phyloP scores from a whole-genome alignment of 2,888 invertebrate genomes.

The Lampropteryx suffumata region DNA sequence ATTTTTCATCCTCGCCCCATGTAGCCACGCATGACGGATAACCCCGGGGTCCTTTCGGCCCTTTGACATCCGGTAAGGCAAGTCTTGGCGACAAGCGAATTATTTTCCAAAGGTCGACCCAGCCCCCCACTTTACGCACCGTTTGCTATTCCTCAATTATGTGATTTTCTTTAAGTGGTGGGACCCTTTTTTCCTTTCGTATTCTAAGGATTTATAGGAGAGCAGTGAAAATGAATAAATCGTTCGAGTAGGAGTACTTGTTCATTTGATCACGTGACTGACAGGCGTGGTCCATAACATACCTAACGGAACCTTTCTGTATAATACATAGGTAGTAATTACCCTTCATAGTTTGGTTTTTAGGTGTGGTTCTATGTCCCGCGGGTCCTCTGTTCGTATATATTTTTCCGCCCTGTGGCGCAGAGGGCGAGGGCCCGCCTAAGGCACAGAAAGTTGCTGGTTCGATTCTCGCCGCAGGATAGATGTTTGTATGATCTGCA shows the following conservation, averaged over 20 bases:
- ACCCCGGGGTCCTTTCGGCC: conserved; percentile 42
- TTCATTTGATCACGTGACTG: conserved; percentile 13
- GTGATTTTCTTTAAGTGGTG: conserved; percentile 80
- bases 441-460: too few relatives aligned
- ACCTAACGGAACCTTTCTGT: too few relatives aligned
- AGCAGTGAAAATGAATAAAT: conserved; percentile 42
- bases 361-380: too few relatives aligned
- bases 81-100: conserved; percentile 51
- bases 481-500: too few relatives aligned
- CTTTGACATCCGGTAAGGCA: conserved; percentile 56
- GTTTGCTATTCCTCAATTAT: conserved; percentile 81
- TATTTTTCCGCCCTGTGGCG: too few relatives aligned
- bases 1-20: conserved; percentile 55
- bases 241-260: conserved; percentile 24
- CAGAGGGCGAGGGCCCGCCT: too few relatives aligned
- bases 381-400: too few relatives aligned
- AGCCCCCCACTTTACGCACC: conserved; percentile 72
- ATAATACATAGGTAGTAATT: too few relatives aligned
- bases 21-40: conserved; percentile 69
- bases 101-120: conserved; percentile 53
- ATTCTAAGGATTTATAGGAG: conserved; percentile 56
- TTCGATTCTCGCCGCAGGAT: too few relatives aligned
- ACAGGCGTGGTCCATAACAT: conserved; percentile 5
- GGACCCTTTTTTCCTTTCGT: conserved; percentile 63
- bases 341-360: too few relatives aligned